Conservation (phyloP, 2,113 vertebrate species). For the Gambusia holbrooki region DNA sequence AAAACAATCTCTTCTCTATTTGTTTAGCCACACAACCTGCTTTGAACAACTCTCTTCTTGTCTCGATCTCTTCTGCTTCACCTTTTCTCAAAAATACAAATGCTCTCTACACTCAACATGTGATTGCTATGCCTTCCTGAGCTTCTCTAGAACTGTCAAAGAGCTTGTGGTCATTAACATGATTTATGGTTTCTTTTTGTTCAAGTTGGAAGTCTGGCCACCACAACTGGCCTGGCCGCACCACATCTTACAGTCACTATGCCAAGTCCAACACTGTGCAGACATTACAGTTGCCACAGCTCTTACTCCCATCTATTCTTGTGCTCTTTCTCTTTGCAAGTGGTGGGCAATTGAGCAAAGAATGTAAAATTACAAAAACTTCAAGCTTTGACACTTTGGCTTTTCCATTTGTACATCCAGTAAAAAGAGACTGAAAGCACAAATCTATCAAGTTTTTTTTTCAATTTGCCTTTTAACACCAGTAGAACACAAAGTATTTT, state of each 20-base stretch:
- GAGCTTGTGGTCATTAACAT: constrained; percentile 58
- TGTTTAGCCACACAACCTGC: constrained; percentile 5
- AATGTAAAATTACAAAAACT: constrained; percentile 22
- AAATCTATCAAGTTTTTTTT: constrained; percentile 16
- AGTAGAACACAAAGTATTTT: not conserved
- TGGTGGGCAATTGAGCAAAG: constrained; percentile 4
- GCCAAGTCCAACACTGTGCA: constrained; percentile 54
- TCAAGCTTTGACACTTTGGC: constrained; percentile 15
- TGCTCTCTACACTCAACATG: constrained; percentile 46
- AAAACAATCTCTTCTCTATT: constrained; percentile 11
- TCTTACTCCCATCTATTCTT: constrained; percentile 15
- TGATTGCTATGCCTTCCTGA: constrained; percentile 53
- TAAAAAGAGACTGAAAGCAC: constrained; percentile 23
- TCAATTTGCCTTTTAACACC: not conserved
- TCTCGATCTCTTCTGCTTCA: constrained; percentile 7
- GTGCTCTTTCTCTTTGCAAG: constrained; percentile 23
- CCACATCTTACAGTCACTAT: constrained; percentile 58
- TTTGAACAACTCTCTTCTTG: constrained; percentile 4
- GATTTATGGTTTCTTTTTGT: constrained; percentile 51
- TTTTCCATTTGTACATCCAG: constrained; percentile 1
- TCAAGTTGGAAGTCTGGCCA: constrained; percentile 51
- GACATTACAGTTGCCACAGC: constrained; percentile 24
- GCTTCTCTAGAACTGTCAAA: constrained; percentile 34
- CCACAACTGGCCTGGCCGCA: constrained; percentile 51
- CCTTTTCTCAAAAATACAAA: constrained; percentile 2